Conservation (phyloP, 30 jellyfish, hydroid and myxozoan genomes). For the Phacellophora camtschatica region DNA sequence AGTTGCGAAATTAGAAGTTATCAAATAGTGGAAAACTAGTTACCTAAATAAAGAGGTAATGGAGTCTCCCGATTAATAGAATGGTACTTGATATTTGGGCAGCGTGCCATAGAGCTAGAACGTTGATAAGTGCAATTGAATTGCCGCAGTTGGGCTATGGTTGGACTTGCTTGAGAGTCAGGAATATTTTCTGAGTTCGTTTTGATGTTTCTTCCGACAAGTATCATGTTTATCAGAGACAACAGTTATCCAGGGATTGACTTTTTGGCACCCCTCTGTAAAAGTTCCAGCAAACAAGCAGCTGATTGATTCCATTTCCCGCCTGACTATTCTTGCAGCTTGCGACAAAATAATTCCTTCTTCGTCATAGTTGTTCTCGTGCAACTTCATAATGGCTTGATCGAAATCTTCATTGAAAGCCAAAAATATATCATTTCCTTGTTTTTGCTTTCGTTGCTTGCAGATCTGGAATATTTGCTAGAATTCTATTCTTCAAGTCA, state of each 20-base stretch:
- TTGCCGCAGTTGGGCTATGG: not conserved
- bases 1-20: not conserved
- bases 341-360: slow-evolving; percentile 5
- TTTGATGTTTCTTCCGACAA: not conserved
- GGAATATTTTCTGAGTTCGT: not conserved
- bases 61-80: slow-evolving; percentile 11
- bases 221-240: not conserved
- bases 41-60: not conserved
- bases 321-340: slow-evolving; percentile 17
- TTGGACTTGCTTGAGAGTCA: slow-evolving; percentile 1
- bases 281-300: not conserved
- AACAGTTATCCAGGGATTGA: not conserved
- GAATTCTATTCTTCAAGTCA: not conserved
- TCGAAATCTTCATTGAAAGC: slow-evolving; percentile 6
- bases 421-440: slow-evolving; percentile 2
- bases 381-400: not conserved
- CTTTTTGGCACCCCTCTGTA: not conserved
- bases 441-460: not conserved
- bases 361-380: slow-evolving; percentile 18
- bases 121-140: slow-evolving; percentile 3
- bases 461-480: slow-evolving; percentile 12
- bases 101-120: not conserved
- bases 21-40: not conserved
- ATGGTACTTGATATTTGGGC: not conserved
- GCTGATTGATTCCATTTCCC: not conserved